Conservation (phyloP, 2,797 vertebrate genomes). For the Leptoclinus maculatus region DNA sequence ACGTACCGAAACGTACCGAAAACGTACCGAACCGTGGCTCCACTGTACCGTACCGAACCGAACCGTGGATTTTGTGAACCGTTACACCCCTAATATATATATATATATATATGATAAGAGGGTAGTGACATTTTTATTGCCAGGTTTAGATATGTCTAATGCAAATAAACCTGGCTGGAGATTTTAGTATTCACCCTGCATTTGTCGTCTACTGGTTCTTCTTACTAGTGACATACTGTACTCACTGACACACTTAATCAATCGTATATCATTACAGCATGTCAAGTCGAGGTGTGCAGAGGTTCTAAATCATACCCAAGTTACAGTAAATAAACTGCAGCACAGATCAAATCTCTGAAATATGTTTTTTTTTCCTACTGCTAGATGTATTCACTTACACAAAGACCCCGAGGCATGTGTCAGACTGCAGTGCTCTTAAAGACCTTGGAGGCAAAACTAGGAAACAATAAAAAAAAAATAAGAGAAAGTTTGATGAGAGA, state of each 20-base stretch:
- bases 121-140: constrained; percentile 63
- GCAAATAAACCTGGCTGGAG: constrained; percentile 40
- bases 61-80: too few species aligned
- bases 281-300: constrained; percentile 47
- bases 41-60: too few species aligned
- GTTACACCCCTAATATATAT: too few species aligned
- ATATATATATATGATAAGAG: constrained; percentile 27
- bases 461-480: neutral
- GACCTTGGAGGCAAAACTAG: neutral
- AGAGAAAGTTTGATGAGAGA: neutral
- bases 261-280: constrained; percentile 49
- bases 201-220: constrained; percentile 25
- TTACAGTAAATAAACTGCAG: constrained; percentile 15
- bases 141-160: constrained; percentile 53
- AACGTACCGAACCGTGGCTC: too few species aligned
- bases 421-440: constrained; percentile 8
- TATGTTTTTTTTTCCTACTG: neutral
- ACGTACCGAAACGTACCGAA: too few species aligned
- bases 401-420: constrained; percentile 3
- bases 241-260: constrained; percentile 54
- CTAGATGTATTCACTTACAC: constrained; percentile 7
- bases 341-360: neutral
- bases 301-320: constrained; percentile 42
- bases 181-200: constrained; percentile 48
- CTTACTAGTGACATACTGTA: constrained; percentile 9